A percentile compares a stretch with the other conserved stretches of the same genome.
Conservation (phyloP, 2,113 vertebrate species). For the Phaetusa simplex region DNA sequence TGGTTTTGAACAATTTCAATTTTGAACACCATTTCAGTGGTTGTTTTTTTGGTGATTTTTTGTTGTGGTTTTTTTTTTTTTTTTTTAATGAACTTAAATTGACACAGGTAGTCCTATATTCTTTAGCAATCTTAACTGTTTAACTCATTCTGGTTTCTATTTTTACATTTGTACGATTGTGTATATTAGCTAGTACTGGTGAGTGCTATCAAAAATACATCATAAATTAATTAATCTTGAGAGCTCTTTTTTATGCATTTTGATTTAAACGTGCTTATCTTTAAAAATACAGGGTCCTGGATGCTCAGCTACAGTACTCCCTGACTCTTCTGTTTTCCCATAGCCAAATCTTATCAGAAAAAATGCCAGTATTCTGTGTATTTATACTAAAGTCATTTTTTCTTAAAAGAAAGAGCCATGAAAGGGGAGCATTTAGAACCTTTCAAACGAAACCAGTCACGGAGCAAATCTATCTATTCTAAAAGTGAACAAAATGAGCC, state of each 20-base stretch:
- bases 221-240: neutral
- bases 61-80: neutral
- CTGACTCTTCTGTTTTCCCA: neutral
- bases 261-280: neutral
- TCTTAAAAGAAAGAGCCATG: neutral
- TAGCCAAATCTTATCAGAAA: neutral
- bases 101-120: accelerated
- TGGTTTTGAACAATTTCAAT: neutral
- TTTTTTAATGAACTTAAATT: neutral
- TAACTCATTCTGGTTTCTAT: neutral
- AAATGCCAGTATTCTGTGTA: neutral
- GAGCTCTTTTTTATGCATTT: neutral
- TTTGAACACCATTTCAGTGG: neutral
- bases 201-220: neutral
- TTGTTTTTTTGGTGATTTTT: accelerated
- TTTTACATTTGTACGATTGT: neutral
- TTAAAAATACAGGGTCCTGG: neutral
- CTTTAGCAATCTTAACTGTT: neutral
- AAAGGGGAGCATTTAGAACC: neutral
- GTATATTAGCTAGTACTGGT: neutral
- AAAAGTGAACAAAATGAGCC: neutral
- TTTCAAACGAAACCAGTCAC: neutral
- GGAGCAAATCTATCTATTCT: neutral
- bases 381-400: neutral
- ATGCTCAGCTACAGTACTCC: neutral